Evolutionary conservation across 2,113 vertebrate species (phyloP).

Genomic region (Perccottus glenii): DNA sequence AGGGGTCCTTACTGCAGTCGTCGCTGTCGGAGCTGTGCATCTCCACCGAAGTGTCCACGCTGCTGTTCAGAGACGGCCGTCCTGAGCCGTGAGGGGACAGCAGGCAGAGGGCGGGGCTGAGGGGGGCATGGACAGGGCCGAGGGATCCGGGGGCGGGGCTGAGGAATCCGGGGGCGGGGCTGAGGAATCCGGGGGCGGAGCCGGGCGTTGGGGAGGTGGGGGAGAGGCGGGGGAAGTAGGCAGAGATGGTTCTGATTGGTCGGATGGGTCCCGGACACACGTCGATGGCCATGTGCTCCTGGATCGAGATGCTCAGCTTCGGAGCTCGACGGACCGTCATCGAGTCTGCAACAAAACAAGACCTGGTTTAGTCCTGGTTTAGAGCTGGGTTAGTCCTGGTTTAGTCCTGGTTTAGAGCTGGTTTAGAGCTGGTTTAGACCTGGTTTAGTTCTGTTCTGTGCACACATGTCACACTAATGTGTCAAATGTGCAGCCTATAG

Average conservation of each 20-base stretch:
- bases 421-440: background rate
- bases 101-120: constrained; percentile 15
- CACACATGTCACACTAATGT: too few species aligned
- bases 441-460: background rate
- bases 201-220: constrained; percentile 53
- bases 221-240: constrained; percentile 79
- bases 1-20: constrained; percentile 74
- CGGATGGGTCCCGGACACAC: constrained; percentile 81
- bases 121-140: constrained; percentile 33
- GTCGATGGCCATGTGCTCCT: constrained; percentile 83
- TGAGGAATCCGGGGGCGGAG: constrained; percentile 47
- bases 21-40: constrained; percentile 79
- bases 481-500: too few species aligned
- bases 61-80: constrained; percentile 60
- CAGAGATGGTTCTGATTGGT: constrained; percentile 79
- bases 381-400: background rate
- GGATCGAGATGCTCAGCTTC: constrained; percentile 80
- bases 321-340: constrained; percentile 76
- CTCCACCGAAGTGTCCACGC: constrained; percentile 76
- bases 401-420: background rate
- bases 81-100: constrained; percentile 49
- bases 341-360: constrained; percentile 60
- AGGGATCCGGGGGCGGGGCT: constrained; percentile 33
- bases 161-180: constrained; percentile 43
- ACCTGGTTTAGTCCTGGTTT: background rate